phyloP scores from a whole-genome alignment of 2,797 vertebrate genomes.

The Microchirus variegatus region DNA sequence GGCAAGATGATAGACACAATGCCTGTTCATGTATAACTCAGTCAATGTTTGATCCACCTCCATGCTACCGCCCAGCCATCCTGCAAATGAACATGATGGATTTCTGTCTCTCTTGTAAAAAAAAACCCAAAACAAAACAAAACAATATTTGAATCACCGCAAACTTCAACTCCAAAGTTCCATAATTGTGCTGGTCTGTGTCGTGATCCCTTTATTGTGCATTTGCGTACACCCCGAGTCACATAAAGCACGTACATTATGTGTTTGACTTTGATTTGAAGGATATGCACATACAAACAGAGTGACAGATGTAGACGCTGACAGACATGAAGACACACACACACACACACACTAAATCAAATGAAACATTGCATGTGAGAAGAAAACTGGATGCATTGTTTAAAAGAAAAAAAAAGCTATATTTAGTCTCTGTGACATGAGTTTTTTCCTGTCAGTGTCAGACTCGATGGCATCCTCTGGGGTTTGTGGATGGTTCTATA shows the following conservation, averaged over 20 bases:
- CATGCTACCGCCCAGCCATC: conserved; percentile 27
- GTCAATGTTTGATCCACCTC: conserved; percentile 49
- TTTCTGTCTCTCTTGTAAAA: conserved; percentile 48
- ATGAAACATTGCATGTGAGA: conserved; percentile 41
- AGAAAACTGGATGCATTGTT: conserved; percentile 25
- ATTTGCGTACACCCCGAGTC: conserved; percentile 6
- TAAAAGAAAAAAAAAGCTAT: conserved; percentile 45
- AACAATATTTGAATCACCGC: conserved; percentile 6
- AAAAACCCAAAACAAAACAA: conserved; percentile 30
- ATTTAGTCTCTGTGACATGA: conserved; percentile 79
- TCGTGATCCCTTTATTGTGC: conserved; percentile 15
- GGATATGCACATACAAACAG: conserved; percentile 40
- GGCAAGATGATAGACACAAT: conserved; percentile 26
- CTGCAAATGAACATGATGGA: conserved; percentile 44
- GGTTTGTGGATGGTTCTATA: conserved; percentile 73
- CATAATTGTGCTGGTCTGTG: conserved; percentile 13
- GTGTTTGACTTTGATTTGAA: conserved; percentile 51
- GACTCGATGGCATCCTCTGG: conserved; percentile 74
- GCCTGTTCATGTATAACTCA: conserved; percentile 36
- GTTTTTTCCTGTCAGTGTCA: conserved; percentile 77
- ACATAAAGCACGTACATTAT: conserved; percentile 22
- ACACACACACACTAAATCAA: conserved; percentile 43
- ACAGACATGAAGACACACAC: conserved; percentile 16
- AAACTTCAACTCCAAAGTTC: conserved; percentile 17
- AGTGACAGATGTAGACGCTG: conserved; percentile 56